Conservation (phyloP, 2,797 vertebrate species). For the Sylvilagus floridanus region DNA sequence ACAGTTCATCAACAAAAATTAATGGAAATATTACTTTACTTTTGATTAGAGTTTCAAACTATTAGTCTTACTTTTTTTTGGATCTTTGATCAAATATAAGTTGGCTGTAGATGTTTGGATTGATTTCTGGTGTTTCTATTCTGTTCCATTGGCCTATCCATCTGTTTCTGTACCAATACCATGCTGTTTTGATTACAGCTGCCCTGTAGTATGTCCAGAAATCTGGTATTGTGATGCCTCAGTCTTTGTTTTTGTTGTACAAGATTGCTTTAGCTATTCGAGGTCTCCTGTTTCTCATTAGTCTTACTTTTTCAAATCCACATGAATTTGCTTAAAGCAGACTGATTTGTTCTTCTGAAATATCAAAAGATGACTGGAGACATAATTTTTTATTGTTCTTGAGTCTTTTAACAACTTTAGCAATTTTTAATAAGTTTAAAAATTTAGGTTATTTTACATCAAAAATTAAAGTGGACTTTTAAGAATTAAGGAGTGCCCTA, state of each 20-base stretch:
- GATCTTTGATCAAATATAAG: too few species aligned
- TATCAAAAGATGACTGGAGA: constrained; percentile 14
- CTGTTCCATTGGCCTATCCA: too few species aligned
- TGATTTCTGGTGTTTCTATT: too few species aligned
- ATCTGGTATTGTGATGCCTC: too few species aligned
- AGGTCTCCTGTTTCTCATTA: not conserved
- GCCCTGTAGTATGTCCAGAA: too few species aligned
- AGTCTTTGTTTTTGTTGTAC: too few species aligned
- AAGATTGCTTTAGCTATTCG: too few species aligned
- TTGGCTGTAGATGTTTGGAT: too few species aligned
- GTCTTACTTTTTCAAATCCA: not conserved
- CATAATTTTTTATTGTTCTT: not conserved
- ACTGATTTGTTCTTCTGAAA: not conserved
- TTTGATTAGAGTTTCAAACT: constrained; percentile 9
- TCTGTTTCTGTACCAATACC: too few species aligned
- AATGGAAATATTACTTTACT: not conserved
- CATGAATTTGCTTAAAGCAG: not conserved
- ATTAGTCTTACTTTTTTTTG: not conserved
- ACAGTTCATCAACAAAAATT: not conserved
- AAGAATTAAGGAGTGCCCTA: not conserved
- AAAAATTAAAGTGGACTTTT: not conserved
- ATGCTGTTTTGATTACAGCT: too few species aligned
- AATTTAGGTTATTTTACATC: constrained; percentile 4
- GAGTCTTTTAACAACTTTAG: not conserved
- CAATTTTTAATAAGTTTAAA: not conserved